These are phyloP conservation scores for Elmis aenea DNA, from an alignment of 2,888 invertebrate genomes.

Conservation along the genomic window DNA sequence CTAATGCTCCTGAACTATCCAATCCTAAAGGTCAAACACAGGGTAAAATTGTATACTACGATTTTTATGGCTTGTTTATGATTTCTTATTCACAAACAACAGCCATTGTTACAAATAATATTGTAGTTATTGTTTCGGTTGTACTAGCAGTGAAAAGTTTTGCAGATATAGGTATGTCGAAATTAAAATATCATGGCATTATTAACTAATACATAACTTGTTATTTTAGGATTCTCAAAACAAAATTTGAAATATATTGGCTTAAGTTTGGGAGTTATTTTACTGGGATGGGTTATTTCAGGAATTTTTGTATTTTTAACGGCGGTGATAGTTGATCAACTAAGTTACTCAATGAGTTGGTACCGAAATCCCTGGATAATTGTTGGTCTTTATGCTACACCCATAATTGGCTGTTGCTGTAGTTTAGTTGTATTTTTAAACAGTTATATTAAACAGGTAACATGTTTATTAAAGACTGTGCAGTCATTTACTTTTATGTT, in stretches of 20 bases:
- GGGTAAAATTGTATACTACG: constrained; percentile 62
- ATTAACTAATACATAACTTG: too few relatives aligned
- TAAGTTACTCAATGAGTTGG: constrained; percentile 54
- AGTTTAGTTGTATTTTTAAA: constrained; percentile 36
- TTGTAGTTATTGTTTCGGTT: constrained; percentile 40
- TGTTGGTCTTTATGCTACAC: constrained; percentile 45
- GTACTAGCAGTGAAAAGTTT: constrained; percentile 26
- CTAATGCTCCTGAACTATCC: constrained; percentile 38
- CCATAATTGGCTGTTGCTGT: constrained; percentile 40
- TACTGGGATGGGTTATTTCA: constrained; percentile 33
- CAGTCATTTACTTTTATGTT: neutral
- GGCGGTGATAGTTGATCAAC: constrained; percentile 42
- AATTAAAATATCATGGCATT: neutral
- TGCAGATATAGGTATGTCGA: constrained; percentile 7
- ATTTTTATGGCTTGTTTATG: constrained; percentile 64
- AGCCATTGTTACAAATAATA: constrained; percentile 19
- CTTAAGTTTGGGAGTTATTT: constrained; percentile 17
- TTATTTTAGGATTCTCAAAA: constrained; percentile 9
- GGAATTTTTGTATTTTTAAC: constrained; percentile 34
- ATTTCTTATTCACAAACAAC: constrained; percentile 56
- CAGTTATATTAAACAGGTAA: constrained; percentile 21
- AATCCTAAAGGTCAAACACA: constrained; percentile 21
- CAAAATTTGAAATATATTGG: constrained; percentile 7
- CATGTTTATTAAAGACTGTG: neutral
- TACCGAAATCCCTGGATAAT: constrained; percentile 54